Percentiles rank a stretch among this genome's conserved stretches.
Conservation (phyloP, 1,140 invertebrate genomes). For the Acromyrmex charruanus region DNA sequence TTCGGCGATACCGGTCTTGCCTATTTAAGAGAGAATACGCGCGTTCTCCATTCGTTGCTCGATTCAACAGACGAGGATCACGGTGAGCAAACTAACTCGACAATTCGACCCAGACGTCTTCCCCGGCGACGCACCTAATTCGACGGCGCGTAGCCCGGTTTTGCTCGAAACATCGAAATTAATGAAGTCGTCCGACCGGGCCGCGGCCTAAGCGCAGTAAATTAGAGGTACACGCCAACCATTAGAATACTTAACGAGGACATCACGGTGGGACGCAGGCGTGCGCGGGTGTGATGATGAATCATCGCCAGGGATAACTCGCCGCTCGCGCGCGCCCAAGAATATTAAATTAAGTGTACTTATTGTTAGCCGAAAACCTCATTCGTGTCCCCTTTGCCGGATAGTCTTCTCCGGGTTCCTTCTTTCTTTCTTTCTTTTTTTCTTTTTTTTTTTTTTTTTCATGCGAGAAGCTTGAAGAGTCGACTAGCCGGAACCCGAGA, state of each 20-base stretch:
- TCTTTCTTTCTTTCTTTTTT: neutral
- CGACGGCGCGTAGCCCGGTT: slow-evolving; percentile 34
- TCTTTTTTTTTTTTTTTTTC: neutral
- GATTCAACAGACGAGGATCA: neutral
- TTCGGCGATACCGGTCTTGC: neutral
- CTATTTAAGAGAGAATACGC: neutral
- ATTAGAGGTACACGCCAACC: slow-evolving; percentile 78
- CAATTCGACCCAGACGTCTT: neutral
- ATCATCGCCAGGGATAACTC: slow-evolving; percentile 74
- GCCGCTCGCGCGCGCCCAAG: slow-evolving; percentile 67
- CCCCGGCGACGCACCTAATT: slow-evolving; percentile 19
- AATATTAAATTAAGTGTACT: slow-evolving; percentile 80
- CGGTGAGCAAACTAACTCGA: neutral
- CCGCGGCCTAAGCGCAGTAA: slow-evolving; percentile 67
- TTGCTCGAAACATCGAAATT: slow-evolving; percentile 71
- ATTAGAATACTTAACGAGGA: slow-evolving; percentile 83
- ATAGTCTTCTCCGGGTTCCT: slow-evolving; percentile 18
- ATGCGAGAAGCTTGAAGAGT: neutral
- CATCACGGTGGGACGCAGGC: slow-evolving; percentile 79
- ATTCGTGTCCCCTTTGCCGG: slow-evolving; percentile 28
- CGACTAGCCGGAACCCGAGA: neutral
- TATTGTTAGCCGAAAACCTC: slow-evolving; percentile 71
- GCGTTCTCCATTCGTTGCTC: neutral
- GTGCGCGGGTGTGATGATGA: slow-evolving; percentile 82
- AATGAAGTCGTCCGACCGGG: slow-evolving; percentile 75